Conservation (phyloP, 2,888 invertebrate species). For the Sphaeridia pumilis region DNA sequence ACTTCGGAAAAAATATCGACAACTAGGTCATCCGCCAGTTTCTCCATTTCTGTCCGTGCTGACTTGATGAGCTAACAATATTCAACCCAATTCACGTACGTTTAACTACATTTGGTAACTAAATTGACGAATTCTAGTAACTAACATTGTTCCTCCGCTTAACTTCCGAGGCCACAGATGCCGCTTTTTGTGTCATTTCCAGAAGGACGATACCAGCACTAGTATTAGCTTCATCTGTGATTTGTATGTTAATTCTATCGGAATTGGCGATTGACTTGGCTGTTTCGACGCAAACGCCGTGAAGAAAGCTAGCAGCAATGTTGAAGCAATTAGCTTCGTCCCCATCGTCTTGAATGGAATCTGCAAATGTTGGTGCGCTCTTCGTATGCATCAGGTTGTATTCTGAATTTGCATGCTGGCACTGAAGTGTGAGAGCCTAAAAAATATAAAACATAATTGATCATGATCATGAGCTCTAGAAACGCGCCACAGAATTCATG, state of each 20-base stretch:
- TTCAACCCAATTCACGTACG: too few species aligned
- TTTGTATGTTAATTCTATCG: constrained; percentile 1
- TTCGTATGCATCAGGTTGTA: not conserved
- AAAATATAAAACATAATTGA: too few species aligned
- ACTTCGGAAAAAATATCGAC: constrained; percentile 16
- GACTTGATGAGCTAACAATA: too few species aligned
- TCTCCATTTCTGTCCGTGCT: constrained; percentile 2
- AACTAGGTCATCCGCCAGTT: constrained; percentile 7
- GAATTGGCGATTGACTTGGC: constrained; percentile 20
- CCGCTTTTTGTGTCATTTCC: not conserved
- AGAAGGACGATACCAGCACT: not conserved
- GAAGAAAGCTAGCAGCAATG: constrained; percentile 21
- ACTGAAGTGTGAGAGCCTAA: constrained; percentile 7
- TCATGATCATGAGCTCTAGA: too few species aligned
- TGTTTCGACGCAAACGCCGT: constrained; percentile 23
- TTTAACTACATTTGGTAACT: too few species aligned
- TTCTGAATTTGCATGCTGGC: not conserved
- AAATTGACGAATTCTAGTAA: not conserved
- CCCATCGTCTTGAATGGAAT: not conserved
- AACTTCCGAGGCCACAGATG: not conserved
- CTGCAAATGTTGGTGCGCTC: not conserved
- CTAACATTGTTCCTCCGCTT: not conserved
- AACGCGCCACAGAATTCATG: too few species aligned
- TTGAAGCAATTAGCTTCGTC: not conserved
- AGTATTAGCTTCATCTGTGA: constrained; percentile 2